A percentile compares a stretch with the other conserved stretches of the same genome.
These are phyloP conservation scores for Chinchilla lanigera DNA, from an alignment of 2,113 vertebrate genomes.

Conservation along the genomic window DNA sequence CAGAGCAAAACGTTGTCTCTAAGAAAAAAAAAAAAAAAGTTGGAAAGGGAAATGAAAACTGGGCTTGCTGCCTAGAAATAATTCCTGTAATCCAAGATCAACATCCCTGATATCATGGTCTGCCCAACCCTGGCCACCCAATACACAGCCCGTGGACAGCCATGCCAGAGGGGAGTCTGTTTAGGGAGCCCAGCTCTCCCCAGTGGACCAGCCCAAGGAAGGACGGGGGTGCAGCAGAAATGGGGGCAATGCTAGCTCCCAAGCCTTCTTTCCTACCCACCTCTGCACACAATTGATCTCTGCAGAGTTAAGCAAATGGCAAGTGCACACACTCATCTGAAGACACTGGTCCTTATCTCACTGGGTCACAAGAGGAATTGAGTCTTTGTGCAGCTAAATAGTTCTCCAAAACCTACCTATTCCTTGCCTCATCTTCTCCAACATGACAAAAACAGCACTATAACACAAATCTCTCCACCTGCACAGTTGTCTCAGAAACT, in stretches of 20 bases:
- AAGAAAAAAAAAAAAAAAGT: not conserved
- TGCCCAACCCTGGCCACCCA: not conserved
- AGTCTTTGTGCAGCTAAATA: not conserved
- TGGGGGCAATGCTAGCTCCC: not conserved
- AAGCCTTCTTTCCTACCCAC: not conserved
- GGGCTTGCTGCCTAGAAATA: constrained; percentile 55
- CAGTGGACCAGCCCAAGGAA: not conserved
- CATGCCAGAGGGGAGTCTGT: not conserved
- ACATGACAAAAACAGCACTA: not conserved
- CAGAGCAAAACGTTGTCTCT: not conserved
- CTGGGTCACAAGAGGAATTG: not conserved
- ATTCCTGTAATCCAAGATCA: constrained; percentile 52
- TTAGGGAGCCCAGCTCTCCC: not conserved
- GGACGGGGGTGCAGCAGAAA: not conserved
- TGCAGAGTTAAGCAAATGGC: not conserved
- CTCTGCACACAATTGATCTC: not conserved
- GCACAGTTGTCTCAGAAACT: not conserved
- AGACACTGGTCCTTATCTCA: not conserved
- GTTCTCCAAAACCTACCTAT: not conserved
- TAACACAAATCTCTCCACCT: not conserved
- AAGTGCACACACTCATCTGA: not conserved
- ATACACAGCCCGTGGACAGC: not conserved
- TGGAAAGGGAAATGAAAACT: not conserved
- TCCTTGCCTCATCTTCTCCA: not conserved
- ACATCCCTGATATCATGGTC: constrained; percentile 37